These are phyloP conservation scores for Lepidocyrtoides sp. DNA, from an alignment of 2,888 invertebrate species.

Conservation along the genomic window DNA sequence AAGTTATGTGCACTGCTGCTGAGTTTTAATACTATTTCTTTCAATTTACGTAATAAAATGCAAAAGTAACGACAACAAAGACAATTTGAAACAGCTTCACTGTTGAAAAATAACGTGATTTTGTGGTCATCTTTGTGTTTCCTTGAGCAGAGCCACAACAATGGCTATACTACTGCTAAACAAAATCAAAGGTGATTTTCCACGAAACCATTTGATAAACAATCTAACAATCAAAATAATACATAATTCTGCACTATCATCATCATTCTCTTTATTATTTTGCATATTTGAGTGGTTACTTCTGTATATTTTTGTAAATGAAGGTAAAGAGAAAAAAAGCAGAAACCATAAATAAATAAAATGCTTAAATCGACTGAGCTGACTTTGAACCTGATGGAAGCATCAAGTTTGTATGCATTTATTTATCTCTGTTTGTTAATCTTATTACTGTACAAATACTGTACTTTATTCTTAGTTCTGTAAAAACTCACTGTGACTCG, in stretches of 20 bases:
- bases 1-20: constrained; percentile 68
- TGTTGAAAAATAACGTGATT: constrained; percentile 22
- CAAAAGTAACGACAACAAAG: constrained; percentile 44
- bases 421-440: background rate
- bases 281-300: background rate
- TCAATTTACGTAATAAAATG: constrained; percentile 40
- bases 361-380: no score
- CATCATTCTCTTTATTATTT: background rate
- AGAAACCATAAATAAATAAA: background rate
- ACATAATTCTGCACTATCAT: constrained; percentile 33
- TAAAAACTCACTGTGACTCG: background rate
- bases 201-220: constrained; percentile 52
- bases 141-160: constrained; percentile 29
- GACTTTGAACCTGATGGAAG: constrained; percentile 38
- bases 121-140: constrained; percentile 45
- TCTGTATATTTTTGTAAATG: background rate
- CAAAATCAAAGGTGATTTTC: constrained; percentile 46
- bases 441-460: no score
- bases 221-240: constrained; percentile 44
- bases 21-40: constrained; percentile 15
- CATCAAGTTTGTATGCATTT: background rate
- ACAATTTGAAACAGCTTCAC: constrained; percentile 30
- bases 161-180: constrained; percentile 7
- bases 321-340: background rate
- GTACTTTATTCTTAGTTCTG: background rate